Evolutionary conservation across 2,797 vertebrate species (phyloP).

Genomic region (Lerista edwardsae): DNA sequence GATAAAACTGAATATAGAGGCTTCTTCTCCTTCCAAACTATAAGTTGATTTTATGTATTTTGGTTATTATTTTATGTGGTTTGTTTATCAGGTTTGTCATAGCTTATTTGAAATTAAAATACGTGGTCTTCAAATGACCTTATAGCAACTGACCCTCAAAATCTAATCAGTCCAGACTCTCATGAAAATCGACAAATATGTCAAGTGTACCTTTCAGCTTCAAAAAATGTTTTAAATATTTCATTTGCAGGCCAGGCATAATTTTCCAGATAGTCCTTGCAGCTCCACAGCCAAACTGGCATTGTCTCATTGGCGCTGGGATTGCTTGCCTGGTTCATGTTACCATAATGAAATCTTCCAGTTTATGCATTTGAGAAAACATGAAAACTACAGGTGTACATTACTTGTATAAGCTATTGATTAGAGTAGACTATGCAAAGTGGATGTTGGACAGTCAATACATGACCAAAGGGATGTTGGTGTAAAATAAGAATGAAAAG

Average conservation of each 20-base stretch:
- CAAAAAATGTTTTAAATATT: slow-evolving; percentile 74
- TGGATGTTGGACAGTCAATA: slow-evolving; percentile 75
- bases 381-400: slow-evolving; percentile 57
- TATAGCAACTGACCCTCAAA: slow-evolving; percentile 78
- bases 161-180: slow-evolving; percentile 78
- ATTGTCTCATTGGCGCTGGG: slow-evolving; percentile 28
- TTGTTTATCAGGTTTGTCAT: slow-evolving; percentile 73
- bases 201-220: slow-evolving; percentile 73
- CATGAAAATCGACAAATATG: slow-evolving; percentile 80
- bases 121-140: slow-evolving; percentile 77
- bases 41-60: slow-evolving; percentile 65
- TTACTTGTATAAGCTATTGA: slow-evolving; percentile 73
- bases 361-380: slow-evolving; percentile 37
- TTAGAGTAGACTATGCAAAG: slow-evolving; percentile 66
- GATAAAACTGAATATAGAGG: slow-evolving; percentile 67
- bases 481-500: slow-evolving; percentile 39
- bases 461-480: background rate
- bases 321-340: slow-evolving; percentile 3
- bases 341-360: slow-evolving; percentile 28
- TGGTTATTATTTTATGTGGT: slow-evolving; percentile 62
- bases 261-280: slow-evolving; percentile 53
- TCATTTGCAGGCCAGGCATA: slow-evolving; percentile 66
- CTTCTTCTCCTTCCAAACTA: slow-evolving; percentile 52
- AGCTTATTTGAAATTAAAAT: slow-evolving; percentile 82
- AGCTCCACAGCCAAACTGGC: slow-evolving; percentile 21